Conservation (phyloP, 2,113 vertebrate genomes). For the Lepus americanus region DNA sequence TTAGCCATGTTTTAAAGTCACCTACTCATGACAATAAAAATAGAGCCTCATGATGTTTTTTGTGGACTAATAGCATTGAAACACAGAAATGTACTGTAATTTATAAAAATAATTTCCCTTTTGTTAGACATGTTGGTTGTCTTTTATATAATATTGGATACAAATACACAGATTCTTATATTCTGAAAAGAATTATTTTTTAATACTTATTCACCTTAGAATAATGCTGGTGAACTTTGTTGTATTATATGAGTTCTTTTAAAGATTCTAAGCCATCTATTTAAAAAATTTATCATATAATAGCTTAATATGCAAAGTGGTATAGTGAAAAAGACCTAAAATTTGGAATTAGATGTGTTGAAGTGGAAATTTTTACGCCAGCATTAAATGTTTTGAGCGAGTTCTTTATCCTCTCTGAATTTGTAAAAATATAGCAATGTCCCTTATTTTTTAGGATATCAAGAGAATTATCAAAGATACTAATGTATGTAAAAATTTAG, state of each 20-base stretch:
- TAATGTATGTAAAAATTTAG: not conserved
- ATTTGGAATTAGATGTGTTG: not conserved
- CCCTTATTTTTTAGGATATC: not conserved
- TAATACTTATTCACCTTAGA: not conserved
- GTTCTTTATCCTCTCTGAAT: not conserved
- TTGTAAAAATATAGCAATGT: not conserved
- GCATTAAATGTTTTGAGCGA: not conserved
- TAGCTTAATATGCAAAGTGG: not conserved
- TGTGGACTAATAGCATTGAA: not conserved
- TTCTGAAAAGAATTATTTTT: not conserved
- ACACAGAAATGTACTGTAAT: not conserved
- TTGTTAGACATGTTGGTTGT: not conserved
- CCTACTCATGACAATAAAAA: not conserved
- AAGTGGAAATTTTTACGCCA: not conserved
- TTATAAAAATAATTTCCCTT: not conserved
- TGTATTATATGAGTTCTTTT: not conserved
- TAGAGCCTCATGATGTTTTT: not conserved
- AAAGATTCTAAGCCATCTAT: not conserved
- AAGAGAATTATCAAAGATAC: not conserved
- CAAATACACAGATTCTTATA: not conserved
- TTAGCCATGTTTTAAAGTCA: not conserved
- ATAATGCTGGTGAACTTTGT: not conserved
- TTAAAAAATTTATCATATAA: not conserved
- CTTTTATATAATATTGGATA: not conserved
- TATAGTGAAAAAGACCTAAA: not conserved